A percentile compares a stretch with the other conserved stretches of the same genome.
Evolutionary conservation across 2,888 invertebrate genomes (phyloP).

Genomic region (Dasysyrphus albostriatus): DNA sequence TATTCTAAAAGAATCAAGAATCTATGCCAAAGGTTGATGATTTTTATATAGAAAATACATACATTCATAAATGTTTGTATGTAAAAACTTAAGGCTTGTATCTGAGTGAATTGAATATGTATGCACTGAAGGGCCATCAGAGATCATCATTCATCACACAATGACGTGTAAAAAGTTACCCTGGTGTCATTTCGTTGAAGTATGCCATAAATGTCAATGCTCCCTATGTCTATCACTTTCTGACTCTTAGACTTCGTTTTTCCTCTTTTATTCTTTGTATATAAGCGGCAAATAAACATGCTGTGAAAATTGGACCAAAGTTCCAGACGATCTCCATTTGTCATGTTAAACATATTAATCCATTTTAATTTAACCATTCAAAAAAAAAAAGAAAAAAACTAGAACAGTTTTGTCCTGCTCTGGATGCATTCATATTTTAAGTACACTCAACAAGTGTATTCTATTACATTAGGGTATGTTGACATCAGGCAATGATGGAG

Average conservation of each 20-base stretch:
- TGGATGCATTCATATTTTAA: conserved; percentile 39
- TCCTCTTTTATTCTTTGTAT: background rate
- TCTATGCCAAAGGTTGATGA: conserved; percentile 35
- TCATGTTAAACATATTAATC: conserved; percentile 58
- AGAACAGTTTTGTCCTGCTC: conserved; percentile 6
- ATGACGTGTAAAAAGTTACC: conserved; percentile 28
- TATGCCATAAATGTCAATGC: conserved; percentile 23
- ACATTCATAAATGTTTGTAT: background rate
- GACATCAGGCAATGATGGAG: conserved; percentile 1
- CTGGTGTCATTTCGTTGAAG: conserved; percentile 39
- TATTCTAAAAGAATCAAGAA: conserved; percentile 4
- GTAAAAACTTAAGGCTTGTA: background rate
- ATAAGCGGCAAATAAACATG: conserved; percentile 12
- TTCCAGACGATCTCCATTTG: conserved; percentile 36
- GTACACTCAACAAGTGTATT: background rate
- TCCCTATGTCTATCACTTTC: background rate
- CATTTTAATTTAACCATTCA: conserved; percentile 53
- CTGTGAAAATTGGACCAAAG: conserved; percentile 44
- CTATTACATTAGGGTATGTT: conserved; percentile 8
- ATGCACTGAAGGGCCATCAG: conserved; percentile 5
- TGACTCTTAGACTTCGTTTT: background rate
- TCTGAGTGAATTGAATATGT: background rate
- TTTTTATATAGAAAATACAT: conserved; percentile 2
- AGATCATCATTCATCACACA: conserved; percentile 37
- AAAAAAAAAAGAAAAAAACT: background rate